Base-by-base conservation (phyloP, 35 echinoderm and acorn worm species). In the Stichopus chloronotus region DNA sequence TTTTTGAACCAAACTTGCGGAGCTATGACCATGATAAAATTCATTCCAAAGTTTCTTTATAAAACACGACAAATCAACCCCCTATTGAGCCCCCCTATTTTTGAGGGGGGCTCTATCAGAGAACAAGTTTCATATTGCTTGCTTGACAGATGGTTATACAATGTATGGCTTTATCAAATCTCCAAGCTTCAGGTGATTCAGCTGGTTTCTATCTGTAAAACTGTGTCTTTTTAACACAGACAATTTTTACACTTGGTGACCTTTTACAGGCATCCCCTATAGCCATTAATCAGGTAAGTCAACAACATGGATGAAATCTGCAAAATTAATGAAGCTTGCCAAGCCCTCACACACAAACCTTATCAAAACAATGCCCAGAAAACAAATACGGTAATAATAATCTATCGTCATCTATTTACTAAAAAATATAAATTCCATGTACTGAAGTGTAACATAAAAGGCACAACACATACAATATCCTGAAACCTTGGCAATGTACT, bases 371-470 rank as follows among this genome's bases (percentile, higher is more conserved):
- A 14, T 65, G 22, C 22, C 17, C 69, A 16, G 22, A 21, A n/a
- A 14, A 21, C 5, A 4, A 74, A 14, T 20, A 21, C 19, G 4
- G 19, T 19, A 12, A 72, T 20, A 14, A 74, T 7, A 74, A 14
- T 74, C 69, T 74, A 65, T 65, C 61, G 8, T 65, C 61, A 19
- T 14, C 61, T 14, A 19, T 11, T 14, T 74, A 74, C 69, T 74
- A 74, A 22, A 74, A 74, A 55, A 55, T 55, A 56, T 84, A 19
- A 76, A 84, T 84, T 8, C 81, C 81, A 84, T 84, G 17, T 54
- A 84, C 81, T 84, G 54, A 84, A 84, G 53, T 84, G 81, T 84
- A 84, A 84, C 81, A 84, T 84, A 84, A 84, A 84, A 84, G 81
- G 81, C 81, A 84, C 81, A 17, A 84, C 81, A 84, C 81, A 84